These are phyloP conservation scores for Calosoma granatense DNA, from an alignment of 1,140 invertebrate genomes.

Conservation along the genomic window DNA sequence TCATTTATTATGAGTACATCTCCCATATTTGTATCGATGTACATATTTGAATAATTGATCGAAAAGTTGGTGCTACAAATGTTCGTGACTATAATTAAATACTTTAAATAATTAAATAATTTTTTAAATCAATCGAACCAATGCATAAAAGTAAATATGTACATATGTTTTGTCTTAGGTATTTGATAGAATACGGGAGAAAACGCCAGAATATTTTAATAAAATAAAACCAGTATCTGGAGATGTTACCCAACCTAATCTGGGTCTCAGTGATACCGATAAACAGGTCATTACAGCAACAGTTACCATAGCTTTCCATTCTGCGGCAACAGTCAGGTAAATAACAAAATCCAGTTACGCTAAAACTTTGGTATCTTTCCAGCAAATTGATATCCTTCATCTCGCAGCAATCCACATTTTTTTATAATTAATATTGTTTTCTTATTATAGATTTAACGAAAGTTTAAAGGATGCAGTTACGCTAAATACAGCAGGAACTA, in stretches of 20 bases:
- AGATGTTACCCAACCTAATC: slow-evolving; percentile 50
- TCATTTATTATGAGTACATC: no score
- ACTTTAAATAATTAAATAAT: no score
- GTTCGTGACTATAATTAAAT: no score
- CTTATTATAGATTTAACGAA: slow-evolving; percentile 64
- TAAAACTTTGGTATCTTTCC: slow-evolving; percentile 21
- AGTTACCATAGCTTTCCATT: slow-evolving; percentile 65
- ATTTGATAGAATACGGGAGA: slow-evolving; percentile 45
- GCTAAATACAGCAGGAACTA: slow-evolving; percentile 66
- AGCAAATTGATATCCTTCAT: not conserved
- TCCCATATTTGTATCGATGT: no score
- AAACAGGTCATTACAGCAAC: slow-evolving; percentile 37
- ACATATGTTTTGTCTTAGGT: no score
- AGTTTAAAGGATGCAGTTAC: slow-evolving; percentile 61
- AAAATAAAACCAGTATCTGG: slow-evolving; percentile 52
- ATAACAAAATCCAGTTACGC: slow-evolving; percentile 23
- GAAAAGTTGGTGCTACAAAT: no score
- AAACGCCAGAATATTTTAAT: slow-evolving; percentile 43
- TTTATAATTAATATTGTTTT: slow-evolving; percentile 11
- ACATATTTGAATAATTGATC: no score
- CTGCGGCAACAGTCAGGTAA: slow-evolving; percentile 57
- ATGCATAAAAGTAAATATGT: no score
- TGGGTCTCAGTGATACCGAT: slow-evolving; percentile 37
- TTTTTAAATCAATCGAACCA: no score
- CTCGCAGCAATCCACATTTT: not conserved